phyloP scores from a whole-genome alignment of 2,797 vertebrate genomes.

The Falco columbarius region DNA sequence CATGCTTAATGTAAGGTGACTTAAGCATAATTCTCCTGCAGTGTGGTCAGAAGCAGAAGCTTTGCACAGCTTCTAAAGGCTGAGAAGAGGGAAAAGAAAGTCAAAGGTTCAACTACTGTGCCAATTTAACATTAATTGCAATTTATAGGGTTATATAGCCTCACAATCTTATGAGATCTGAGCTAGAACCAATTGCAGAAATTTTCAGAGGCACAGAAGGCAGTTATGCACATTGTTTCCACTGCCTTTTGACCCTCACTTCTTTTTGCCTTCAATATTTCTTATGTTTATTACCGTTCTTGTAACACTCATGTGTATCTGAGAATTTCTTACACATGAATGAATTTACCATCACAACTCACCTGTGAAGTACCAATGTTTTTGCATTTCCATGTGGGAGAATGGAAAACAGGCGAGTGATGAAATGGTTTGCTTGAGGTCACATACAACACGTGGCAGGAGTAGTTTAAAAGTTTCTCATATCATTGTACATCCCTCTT shows the following conservation, averaged over 20 bases:
- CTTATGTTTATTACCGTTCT: not conserved
- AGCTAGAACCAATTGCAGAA: not conserved
- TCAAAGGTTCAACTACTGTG: not conserved
- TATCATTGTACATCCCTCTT: not conserved
- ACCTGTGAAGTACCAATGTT: not conserved
- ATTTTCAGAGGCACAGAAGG: conserved; percentile 1
- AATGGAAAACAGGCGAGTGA: not conserved
- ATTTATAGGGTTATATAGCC: not conserved
- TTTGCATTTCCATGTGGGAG: not conserved
- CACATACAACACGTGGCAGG: not conserved
- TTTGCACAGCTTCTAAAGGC: not conserved
- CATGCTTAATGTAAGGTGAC: not conserved
- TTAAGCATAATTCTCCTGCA: not conserved
- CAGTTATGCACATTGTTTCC: not conserved
- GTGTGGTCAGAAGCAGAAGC: not conserved
- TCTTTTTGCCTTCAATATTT: not conserved
- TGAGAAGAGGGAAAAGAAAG: not conserved
- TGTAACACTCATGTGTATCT: not conserved
- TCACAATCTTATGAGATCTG: not conserved
- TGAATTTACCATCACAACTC: not conserved
- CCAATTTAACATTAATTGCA: conserved; percentile 14
- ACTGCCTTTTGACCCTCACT: not conserved
- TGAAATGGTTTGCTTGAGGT: not conserved
- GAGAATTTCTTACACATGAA: not conserved
- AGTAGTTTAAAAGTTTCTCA: not conserved